These are phyloP conservation scores for Poecilia wingei DNA, from an alignment of 2,797 vertebrate genomes.

Conservation along the genomic window DNA sequence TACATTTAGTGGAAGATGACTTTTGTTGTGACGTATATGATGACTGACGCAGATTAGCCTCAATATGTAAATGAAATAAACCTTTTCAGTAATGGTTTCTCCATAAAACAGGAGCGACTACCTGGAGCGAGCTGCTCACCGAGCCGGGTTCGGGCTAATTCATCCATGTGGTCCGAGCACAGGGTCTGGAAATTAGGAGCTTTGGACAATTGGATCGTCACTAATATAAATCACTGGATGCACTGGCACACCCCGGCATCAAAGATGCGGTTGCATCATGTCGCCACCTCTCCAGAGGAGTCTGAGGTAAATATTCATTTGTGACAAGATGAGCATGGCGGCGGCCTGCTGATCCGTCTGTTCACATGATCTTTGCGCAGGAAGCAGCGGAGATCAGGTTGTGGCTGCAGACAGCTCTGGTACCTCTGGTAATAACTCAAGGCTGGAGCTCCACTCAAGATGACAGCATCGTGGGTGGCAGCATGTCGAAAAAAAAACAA, in stretches of 20 bases:
- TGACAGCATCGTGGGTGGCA: slow-evolving; percentile 1
- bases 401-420: slow-evolving; percentile 3
- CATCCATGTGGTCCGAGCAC: slow-evolving; percentile 53
- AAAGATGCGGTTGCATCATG: slow-evolving; percentile 25
- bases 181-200: slow-evolving; percentile 68
- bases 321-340: slow-evolving; percentile 50
- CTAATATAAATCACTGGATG: slow-evolving; percentile 74
- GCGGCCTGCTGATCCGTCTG: slow-evolving; percentile 41
- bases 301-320: slow-evolving; percentile 35
- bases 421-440: slow-evolving; percentile 12
- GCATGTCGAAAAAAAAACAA: neutral
- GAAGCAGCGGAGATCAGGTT: slow-evolving; percentile 34
- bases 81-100: slow-evolving; percentile 20
- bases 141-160: slow-evolving; percentile 44
- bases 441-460: neutral
- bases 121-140: slow-evolving; percentile 27
- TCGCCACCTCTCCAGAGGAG: slow-evolving; percentile 43
- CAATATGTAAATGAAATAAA: slow-evolving; percentile 34
- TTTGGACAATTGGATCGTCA: slow-evolving; percentile 42
- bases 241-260: slow-evolving; percentile 57
- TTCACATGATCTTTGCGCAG: slow-evolving; percentile 25
- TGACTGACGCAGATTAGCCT: slow-evolving; percentile 38
- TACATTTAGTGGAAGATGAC: slow-evolving; percentile 25
- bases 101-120: neutral
- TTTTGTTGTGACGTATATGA: slow-evolving; percentile 34